Evolutionary conservation across 1,140 invertebrate species (phyloP), one percentile per base, ranked within the genome.

Genomic region (Bombus balteatus): DNA sequence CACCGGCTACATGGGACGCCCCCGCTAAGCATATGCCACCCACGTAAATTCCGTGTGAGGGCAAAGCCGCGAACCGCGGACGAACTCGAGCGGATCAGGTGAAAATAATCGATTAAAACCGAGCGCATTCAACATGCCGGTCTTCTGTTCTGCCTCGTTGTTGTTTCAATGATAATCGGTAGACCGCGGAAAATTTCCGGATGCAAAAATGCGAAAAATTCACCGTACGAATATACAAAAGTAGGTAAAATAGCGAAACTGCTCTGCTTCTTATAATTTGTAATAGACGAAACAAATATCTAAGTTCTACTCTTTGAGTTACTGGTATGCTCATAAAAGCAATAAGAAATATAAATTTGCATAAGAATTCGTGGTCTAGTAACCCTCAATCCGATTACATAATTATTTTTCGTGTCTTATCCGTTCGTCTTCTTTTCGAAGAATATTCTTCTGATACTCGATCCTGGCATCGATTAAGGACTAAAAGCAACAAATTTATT

Each of bases 11-110:
- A 81, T 37, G 78, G n/a, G 73, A 81, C 79, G 86, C 83, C 83
- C 74, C 77, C 83, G 83, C 86, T 88, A 88, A 88, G 85, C 81
- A 81, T 88, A 88, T 81, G 66, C 83, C 86, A 68, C 86, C 83
- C 57, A 88, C 86, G 83, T 81, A 70, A 79, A 85, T 88, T 85
- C 86, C 83, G 41, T 75, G 65, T 47, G 83, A 85, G 83, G 86
- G 83, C 77, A 85, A 85, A 87, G 53, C 47, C 66, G 65, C 57
- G 86, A 34, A 78, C 10, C 59, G 39, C 72, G 71, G 77, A 81
- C 83, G 65, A 71, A 76, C 66, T 32, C 80, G 74, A 53, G 57
- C 81, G 75, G 77, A 84, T 70, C 85, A 83, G 73, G 73, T 75
- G 85, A 76, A 76, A 83, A 86, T 83, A 85, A 85, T 85, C 68